Evolutionary conservation across 2,888 invertebrate species (phyloP), one percentile per base, ranked within the genome.

Genomic region (Platycheirus albimanus): DNA sequence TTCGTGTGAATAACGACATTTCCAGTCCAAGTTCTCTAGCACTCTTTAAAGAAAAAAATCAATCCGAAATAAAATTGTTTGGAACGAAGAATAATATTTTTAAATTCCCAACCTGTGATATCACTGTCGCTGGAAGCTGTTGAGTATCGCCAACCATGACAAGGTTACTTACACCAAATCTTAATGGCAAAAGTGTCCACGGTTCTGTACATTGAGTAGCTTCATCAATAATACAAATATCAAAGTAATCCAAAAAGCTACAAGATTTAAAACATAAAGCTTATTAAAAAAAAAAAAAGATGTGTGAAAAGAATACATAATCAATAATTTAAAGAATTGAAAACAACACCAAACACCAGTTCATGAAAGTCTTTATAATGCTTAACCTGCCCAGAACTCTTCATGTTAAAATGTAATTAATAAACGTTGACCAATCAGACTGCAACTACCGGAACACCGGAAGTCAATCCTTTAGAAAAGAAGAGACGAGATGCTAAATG

Each of bases 131-230:
- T 0, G 96, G 96, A 64, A 97, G 91, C 89, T 98, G 97, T 87
- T 95, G 93, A 1, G 96, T 95, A 91, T 98, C 98, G 0, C 98
- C 98, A 30, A 98, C 95, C 83, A 98, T 92, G 41, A 97, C 93
- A 54, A 98, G 91, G 63, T 94, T 95, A 51, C 93, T 93, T 3
- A 96, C 93, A 63, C 94, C 94, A 83, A 96, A 93, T 87, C 94
- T 93, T 49, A 97, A 92, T 0, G 97, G 97, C 85, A 96, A 93
- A 84, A 97, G 91, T 1, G 94, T 93, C 90, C 96, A 97, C 0
- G 96, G 94, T 90, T 98, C 98, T 38, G 93, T 94, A 85, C 96
- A 95, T 88, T 97, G 97, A 0, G 96, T 96, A 17, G 98, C 97
- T 91, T 98, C 97, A 90, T 97, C 97, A 64, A 97, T 93, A 66